phyloP scores from a whole-genome alignment of 2,113 vertebrate genomes.

The Herpetotheres cachinnans region DNA sequence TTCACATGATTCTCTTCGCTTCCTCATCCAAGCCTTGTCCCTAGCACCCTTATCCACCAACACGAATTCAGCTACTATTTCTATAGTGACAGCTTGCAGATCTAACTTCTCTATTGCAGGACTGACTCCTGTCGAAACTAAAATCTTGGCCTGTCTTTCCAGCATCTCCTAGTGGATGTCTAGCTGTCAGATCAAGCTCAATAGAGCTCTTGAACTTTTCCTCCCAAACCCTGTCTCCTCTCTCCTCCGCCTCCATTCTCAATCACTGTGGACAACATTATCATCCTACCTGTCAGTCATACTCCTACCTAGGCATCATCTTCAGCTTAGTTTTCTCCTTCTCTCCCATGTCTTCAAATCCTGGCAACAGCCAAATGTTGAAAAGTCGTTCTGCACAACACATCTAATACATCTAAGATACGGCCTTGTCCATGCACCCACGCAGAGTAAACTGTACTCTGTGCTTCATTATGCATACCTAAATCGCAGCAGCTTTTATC shows the following conservation, averaged over 20 bases:
- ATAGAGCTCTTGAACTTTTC: background rate
- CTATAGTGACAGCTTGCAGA: background rate
- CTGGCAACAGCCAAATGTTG: background rate
- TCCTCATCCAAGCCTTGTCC: background rate
- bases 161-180: background rate
- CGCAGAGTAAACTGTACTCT: background rate
- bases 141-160: background rate
- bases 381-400: background rate
- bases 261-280: background rate
- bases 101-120: background rate
- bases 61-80: background rate
- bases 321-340: background rate
- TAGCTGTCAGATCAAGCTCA: slow-evolving; percentile 3
- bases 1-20: background rate
- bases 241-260: background rate
- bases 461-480: accelerated
- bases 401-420: background rate
- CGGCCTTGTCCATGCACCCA: background rate
- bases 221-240: background rate
- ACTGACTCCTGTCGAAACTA: background rate
- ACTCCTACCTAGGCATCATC: background rate
- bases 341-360: background rate
- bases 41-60: background rate
- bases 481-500: background rate
- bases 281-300: background rate